Conservation (phyloP, 2,113 vertebrate genomes). For the Tragelaphus strepsiceros region DNA sequence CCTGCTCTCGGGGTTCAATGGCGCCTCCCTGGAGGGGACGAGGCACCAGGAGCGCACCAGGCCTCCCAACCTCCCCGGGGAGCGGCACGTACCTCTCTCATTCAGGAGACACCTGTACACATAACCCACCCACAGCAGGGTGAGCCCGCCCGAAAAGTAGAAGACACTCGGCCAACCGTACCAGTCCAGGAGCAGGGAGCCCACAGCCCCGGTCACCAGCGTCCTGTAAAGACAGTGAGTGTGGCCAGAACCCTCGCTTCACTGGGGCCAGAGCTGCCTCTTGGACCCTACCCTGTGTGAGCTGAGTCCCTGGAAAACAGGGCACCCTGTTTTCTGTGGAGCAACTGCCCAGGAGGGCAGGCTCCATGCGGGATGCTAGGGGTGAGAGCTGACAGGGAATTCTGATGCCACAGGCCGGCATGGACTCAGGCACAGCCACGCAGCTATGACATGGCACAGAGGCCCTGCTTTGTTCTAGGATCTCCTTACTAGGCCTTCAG, state of each 20-base stretch:
- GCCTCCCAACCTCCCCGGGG: not conserved
- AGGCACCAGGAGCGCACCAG: not conserved
- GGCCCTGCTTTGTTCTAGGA: rapidly evolving
- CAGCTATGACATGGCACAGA: rapidly evolving
- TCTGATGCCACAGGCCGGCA: rapidly evolving
- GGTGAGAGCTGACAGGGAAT: not conserved
- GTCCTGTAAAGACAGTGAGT: conserved; percentile 77
- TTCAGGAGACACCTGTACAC: conserved; percentile 92
- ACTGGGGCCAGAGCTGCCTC: rapidly evolving
- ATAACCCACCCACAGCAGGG: conserved; percentile 92
- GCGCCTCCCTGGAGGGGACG: not conserved
- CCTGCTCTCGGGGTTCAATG: not conserved
- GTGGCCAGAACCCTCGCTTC: not conserved
- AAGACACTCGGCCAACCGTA: conserved; percentile 95
- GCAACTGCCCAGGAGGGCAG: not conserved
- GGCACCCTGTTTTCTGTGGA: rapidly evolving
- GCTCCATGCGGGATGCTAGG: rapidly evolving
- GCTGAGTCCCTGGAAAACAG: not conserved
- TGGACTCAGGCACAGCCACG: rapidly evolving
- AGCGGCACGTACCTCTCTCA: conserved; percentile 82
- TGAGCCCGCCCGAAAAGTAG: conserved; percentile 90
- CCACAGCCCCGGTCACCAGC: conserved; percentile 88
- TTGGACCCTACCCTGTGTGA: rapidly evolving
- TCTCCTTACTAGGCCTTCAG: not conserved
- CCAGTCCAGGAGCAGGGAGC: conserved; percentile 92